Base-by-base conservation (phyloP, 2,797 vertebrate genomes). In the Sebastes diaconus region DNA sequence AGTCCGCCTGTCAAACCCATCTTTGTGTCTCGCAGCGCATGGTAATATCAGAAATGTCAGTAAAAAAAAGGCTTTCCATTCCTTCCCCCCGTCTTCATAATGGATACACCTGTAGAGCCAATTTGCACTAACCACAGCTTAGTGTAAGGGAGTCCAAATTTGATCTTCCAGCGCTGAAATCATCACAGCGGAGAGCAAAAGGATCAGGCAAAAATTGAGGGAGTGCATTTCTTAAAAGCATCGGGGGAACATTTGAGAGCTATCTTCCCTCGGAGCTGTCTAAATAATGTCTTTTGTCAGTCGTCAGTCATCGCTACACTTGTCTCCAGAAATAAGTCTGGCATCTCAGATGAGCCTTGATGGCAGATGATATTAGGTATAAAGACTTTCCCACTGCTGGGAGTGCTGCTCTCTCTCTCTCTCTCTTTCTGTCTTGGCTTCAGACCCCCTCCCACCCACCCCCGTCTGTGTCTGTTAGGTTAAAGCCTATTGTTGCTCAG, bases 21-120 rank as follows among this genome's bases (percentile, higher is more conserved):
- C 81, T 83, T 59, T 64, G 87, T 78, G 78, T 90, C 82, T 83
- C 55, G 29, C 85, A 80, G 81, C 20, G 55, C 86, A 75, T 81
- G 68, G 85, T 88, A 90, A 91, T 90, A 83, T 87, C 75, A 83
- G 81, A 86, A 91, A 90, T 90, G 87, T 82, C 36, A 66, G 63
- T 22, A 16, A 13, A 27, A 74, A 66, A 85, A 76, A 36, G 57
- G 59, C 63, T 85, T 82, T 76, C 74, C 60, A 29, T 80, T 80
- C 68, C 73, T 42, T 81, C 70, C 32, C 75, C 54, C 2, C 13
- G 12, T 73, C 77, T 83, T 80, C 64, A 81, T 88, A 87, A 90
- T 83, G 83, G 78, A 77, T 79, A 74, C 72, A 89, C 88, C 88
- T 87, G 73, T 71, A 83, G 73, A 90, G 86, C 63, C 73, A 76